A percentile compares a stretch with the other conserved stretches of the same genome.
These are phyloP conservation scores for Urocitellus parryii DNA, from an alignment of 2,113 vertebrate species.

Conservation along the genomic window DNA sequence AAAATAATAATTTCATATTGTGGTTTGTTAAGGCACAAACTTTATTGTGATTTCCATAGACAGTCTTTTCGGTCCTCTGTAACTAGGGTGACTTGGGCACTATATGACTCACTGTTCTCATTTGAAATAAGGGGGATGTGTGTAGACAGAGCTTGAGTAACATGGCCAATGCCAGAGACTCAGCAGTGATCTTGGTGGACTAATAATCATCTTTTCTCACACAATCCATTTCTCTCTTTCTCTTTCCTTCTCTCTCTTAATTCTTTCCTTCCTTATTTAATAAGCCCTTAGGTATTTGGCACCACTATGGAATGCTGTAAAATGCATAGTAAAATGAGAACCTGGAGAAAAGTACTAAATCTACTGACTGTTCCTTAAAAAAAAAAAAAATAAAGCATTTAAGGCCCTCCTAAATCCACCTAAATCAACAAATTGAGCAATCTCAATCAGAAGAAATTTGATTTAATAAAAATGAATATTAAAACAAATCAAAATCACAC, in stretches of 20 bases:
- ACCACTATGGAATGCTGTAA: background rate
- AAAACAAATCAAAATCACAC: background rate
- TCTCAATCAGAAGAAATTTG: background rate
- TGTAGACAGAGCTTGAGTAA: background rate
- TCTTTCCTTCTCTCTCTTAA: too few relatives aligned
- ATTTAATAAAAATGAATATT: background rate
- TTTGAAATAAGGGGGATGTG: background rate
- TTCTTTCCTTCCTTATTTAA: background rate
- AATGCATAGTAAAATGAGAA: background rate
- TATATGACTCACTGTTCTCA: background rate
- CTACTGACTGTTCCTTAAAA: background rate
- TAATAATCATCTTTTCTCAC: background rate
- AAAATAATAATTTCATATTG: background rate
- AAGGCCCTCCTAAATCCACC: background rate
- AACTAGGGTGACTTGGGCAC: background rate
- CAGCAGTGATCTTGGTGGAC: background rate
- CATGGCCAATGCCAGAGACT: background rate
- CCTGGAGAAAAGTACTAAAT: background rate
- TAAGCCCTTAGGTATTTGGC: background rate
- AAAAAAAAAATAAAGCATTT: background rate
- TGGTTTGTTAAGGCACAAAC: background rate
- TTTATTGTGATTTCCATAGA: background rate
- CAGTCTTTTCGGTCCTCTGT: background rate
- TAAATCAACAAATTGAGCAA: background rate
- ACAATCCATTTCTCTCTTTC: background rate